Evolutionary conservation across 2,888 invertebrate species (phyloP), one percentile per base, ranked within the genome.

Genomic region (Gryllus longicercus): DNA sequence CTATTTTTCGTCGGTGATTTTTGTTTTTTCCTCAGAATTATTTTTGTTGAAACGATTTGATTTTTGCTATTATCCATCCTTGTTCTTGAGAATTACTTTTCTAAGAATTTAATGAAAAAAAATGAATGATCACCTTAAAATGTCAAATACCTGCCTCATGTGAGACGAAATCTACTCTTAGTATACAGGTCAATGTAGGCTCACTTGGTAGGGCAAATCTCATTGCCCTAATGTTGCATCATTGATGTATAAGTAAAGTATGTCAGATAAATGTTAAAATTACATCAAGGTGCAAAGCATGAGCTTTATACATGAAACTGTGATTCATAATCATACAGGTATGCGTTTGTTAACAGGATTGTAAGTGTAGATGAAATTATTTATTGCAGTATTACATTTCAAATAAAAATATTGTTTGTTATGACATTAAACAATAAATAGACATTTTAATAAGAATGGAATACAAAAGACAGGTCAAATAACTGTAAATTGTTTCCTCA

Each of bases 1-100:
- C 80, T 23, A 76, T 78, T 81, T 81, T 81, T 79, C 78, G 78
- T 81, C 74, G 51, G 76, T 81, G 80, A 78, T 76, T 80, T 79
- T 80, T 81, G 75, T 78, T 38, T 50, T 79, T 18, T 12, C 21
- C 51, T 50, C 8, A 23, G 50, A 49, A 79, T 76, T 76, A 51
- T 23, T 18, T 38, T 38, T 38, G 8, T 38, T 38, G 38, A 38
- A 8, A 38, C 8, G 51, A 76, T 50, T 38, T 51, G 11, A 75
- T 51, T 76, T 76, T 78, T 79, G 21, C 11, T 63, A 51, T 18
- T 51, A 25, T 76, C 76, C 51, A 78, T 51, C 21, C 18, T 25
- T 38, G 23, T 75, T 79, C 50, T 50, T 11, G 21, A 12, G 14
- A 74, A n/a, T 16, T 49, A 14, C 23, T 23, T 16, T 18, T 76